Evolutionary conservation across 1,140 invertebrate genomes (phyloP).

Genomic region (Augochlora pura): DNA sequence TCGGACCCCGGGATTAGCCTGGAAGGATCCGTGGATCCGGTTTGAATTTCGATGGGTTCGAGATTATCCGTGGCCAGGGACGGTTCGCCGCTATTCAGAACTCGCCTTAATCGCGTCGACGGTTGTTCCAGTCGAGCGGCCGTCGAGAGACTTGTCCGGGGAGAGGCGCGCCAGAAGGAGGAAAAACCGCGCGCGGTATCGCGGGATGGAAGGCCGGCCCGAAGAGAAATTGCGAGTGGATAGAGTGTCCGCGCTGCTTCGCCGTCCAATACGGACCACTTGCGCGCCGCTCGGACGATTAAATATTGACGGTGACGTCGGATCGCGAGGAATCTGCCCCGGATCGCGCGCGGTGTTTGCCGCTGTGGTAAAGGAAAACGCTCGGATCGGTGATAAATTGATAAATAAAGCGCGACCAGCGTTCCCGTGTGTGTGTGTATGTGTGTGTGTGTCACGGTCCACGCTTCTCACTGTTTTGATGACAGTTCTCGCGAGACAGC

Average conservation of each 20-base stretch:
- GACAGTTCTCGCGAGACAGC: neutral
- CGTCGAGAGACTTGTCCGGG: conserved; percentile 38
- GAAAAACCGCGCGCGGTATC: conserved; percentile 15
- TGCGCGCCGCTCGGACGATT: neutral
- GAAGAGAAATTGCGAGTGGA: conserved; percentile 24
- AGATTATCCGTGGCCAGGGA: conserved; percentile 47
- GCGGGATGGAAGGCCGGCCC: neutral
- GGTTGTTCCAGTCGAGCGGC: conserved; percentile 54
- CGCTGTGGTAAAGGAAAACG: neutral
- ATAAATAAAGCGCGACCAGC: neutral
- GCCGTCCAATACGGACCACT: neutral
- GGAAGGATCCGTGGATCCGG: conserved; percentile 36
- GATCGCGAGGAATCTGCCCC: too few species aligned
- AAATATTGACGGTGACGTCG: neutral
- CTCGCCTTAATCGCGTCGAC: conserved; percentile 65
- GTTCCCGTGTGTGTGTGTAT: too few species aligned
- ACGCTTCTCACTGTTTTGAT: neutral
- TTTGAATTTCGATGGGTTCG: conserved; percentile 66
- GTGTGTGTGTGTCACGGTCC: too few species aligned
- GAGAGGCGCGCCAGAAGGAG: conserved; percentile 18
- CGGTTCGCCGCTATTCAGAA: conserved; percentile 58
- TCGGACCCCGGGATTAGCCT: conserved; percentile 50
- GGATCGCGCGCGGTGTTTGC: too few species aligned
- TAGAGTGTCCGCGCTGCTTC: neutral
- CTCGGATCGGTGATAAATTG: neutral